Conservation (phyloP, 2,797 vertebrate genomes). For the Eospalax fontanierii region DNA sequence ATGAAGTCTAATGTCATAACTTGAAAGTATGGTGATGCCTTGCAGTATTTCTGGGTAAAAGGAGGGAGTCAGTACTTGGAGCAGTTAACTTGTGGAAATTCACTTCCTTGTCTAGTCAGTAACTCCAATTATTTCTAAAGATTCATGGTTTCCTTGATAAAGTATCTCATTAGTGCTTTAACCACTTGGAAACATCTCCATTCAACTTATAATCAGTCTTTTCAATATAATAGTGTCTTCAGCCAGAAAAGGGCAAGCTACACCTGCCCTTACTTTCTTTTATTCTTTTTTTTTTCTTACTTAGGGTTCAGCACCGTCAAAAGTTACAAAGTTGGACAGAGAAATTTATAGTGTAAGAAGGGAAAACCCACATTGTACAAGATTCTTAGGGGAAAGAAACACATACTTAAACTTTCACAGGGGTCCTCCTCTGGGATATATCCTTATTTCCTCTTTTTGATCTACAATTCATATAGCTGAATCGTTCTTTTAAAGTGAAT, state of each 20-base stretch:
- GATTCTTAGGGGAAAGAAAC: neutral
- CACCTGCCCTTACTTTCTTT: neutral
- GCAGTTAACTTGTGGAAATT: conserved; percentile 51
- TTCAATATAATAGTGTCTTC: conserved; percentile 24
- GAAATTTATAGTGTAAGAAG: conserved; percentile 12
- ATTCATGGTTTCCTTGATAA: conserved; percentile 62
- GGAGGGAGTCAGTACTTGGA: neutral
- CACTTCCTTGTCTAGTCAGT: conserved; percentile 51
- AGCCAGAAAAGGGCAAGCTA: neutral
- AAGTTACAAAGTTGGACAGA: neutral
- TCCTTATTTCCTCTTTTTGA: conserved; percentile 36
- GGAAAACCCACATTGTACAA: neutral
- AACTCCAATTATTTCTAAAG: conserved; percentile 64
- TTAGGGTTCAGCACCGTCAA: conserved; percentile 35
- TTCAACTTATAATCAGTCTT: conserved; percentile 19
- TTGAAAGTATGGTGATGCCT: neutral
- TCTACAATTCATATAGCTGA: neutral
- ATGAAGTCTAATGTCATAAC: neutral
- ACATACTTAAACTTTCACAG: conserved; percentile 7
- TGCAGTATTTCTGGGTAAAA: neutral
- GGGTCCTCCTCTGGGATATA: neutral
- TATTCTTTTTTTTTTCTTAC: neutral
- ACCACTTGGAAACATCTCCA: conserved; percentile 37
- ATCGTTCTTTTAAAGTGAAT: conserved; percentile 14
- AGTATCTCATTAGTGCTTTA: conserved; percentile 42